A percentile compares a stretch with the other conserved stretches of the same genome.
phyloP scores from a whole-genome alignment of 2,797 vertebrate species.

The Sorex maritimensis region DNA sequence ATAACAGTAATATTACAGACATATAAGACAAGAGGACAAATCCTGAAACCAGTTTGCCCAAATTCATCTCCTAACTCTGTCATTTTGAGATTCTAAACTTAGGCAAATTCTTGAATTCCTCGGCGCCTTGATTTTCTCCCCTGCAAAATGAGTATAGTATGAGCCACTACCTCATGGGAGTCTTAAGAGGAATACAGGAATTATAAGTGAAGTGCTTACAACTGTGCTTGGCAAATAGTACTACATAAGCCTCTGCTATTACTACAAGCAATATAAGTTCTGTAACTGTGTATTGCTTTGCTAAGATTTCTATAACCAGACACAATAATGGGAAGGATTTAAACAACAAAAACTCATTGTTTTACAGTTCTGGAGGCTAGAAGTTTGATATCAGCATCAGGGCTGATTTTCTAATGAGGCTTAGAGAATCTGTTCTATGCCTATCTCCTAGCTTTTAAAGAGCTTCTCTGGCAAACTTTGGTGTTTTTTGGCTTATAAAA shows the following conservation, averaged over 20 bases:
- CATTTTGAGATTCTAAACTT: background rate
- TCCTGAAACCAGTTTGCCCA: background rate
- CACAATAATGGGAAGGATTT: background rate
- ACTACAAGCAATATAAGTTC: background rate
- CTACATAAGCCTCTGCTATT: background rate
- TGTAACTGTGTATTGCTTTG: background rate
- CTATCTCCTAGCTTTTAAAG: background rate
- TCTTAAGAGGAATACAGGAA: background rate
- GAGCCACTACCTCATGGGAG: background rate
- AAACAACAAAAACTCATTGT: background rate
- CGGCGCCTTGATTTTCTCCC: constrained; percentile 1
- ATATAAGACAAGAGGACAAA: too few species aligned
- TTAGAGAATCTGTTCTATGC: background rate
- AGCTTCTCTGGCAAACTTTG: background rate
- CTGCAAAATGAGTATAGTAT: background rate
- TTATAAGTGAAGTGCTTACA: background rate
- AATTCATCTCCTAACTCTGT: background rate
- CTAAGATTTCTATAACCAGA: background rate
- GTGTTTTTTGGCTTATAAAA: background rate
- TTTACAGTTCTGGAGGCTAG: background rate
- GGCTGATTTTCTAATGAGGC: background rate
- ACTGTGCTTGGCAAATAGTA: background rate
- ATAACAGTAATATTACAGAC: too few species aligned
- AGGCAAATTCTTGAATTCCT: background rate
- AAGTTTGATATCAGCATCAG: background rate